phyloP scores from a whole-genome alignment of 1,140 invertebrate species.

The Olivierus martensii region DNA sequence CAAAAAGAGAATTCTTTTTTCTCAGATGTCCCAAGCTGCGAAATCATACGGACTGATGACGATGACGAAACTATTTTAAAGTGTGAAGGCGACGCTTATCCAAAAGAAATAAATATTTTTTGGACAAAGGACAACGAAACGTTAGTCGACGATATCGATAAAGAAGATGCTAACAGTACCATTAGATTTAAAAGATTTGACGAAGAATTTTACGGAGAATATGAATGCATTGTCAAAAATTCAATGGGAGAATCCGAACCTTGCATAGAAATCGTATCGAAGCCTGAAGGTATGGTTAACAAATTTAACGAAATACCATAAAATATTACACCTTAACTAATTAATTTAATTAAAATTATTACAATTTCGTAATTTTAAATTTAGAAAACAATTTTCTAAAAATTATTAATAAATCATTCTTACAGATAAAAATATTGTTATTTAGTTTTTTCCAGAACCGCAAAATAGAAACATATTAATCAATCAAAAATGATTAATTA shows the following conservation, averaged over 20 bases:
- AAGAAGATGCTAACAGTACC: conserved; percentile 19
- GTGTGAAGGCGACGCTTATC: conserved; percentile 67
- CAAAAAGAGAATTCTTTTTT: too few species aligned
- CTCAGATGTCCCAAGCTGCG: neutral
- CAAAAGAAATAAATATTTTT: conserved; percentile 56
- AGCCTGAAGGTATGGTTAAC: conserved; percentile 8
- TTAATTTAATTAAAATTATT: too few species aligned
- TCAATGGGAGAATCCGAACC: conserved; percentile 53
- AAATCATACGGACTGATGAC: neutral
- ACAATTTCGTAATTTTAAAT: too few species aligned
- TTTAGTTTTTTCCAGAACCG: too few species aligned
- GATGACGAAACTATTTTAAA: conserved; percentile 45
- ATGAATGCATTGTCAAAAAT: conserved; percentile 71
- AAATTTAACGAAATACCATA: too few species aligned
- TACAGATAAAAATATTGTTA: too few species aligned
- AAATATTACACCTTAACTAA: too few species aligned
- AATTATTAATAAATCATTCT: too few species aligned
- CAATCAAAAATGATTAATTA: too few species aligned
- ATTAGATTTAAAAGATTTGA: conserved; percentile 41
- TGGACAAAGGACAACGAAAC: conserved; percentile 59
- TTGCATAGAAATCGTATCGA: conserved; percentile 33
- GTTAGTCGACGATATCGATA: conserved; percentile 36
- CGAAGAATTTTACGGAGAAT: conserved; percentile 53
- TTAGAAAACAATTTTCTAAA: too few species aligned
- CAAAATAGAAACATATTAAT: too few species aligned